Evolutionary conservation across 1,140 invertebrate genomes (phyloP), one percentile per base, ranked within the genome.

Genomic region (Agrilus planipennis): DNA sequence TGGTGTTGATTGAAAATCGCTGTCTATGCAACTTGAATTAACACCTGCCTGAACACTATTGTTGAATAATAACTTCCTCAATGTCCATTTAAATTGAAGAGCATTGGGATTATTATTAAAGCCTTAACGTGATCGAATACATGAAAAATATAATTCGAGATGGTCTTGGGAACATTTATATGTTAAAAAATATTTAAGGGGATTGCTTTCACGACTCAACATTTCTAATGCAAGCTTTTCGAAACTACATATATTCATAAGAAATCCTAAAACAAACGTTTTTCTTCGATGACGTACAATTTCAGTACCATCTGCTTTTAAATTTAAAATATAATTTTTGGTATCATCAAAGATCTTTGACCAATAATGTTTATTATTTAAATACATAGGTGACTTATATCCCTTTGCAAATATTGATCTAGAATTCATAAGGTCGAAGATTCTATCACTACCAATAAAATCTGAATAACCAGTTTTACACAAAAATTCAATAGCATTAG

Each of bases 71-170:
- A 57, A 23, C 39, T 47, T 49, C 21, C 46, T 36, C 15, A 54
- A 23, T 6, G 41, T 20, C 17, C 34, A 54, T 14, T 32, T 41
- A 21, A 51, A 34, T 42, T 54, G 44, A 7, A 51, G 31, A 6
- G 47, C 31, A 41, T 31, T 53, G 3, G 48, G 54, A 34, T 57
- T 57, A 28, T 52, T 41, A 38, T 48, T 51, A 7, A 15, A 18
- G 1, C 46, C 48, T 39, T 51, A 44, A 20, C 18, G 3, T 6
- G 32, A 19, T 39, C 55, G 34, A 1, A 59, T 32, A 20, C 46
- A 52, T 10, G 46, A 52, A 53, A 57, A 55, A 42, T 53, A 54
- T 25, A 56, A 42, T 45, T 58, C 52, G 20, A 59, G 23, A 39
- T 55, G 42, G 41, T 54, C 53, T 44, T 57, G 51, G 1, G 47